Percentiles rank a stretch among this genome's conserved stretches.
Evolutionary conservation across 2,888 invertebrate species (phyloP).

Genomic region (Congeria kusceri): DNA sequence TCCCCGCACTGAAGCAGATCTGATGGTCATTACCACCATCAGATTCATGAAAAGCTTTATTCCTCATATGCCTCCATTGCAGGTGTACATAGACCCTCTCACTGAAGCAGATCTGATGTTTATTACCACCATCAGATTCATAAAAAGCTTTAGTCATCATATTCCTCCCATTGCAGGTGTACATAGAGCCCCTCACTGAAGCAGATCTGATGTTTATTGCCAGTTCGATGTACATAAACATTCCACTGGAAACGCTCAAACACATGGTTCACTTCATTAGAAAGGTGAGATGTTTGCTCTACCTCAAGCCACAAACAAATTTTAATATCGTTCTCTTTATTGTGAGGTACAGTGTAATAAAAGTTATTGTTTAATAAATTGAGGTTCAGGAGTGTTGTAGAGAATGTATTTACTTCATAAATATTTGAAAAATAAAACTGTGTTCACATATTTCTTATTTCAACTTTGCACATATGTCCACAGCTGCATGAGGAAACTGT

Average conservation of each 20-base stretch:
- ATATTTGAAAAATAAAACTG: not conserved
- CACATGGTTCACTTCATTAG: slow-evolving; percentile 93
- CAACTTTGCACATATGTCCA: not conserved
- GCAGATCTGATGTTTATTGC: slow-evolving; percentile 90
- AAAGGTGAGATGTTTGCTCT: slow-evolving; percentile 80
- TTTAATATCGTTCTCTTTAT: no score
- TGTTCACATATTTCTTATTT: not conserved
- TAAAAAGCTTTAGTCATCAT: no score
- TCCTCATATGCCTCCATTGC: no score
- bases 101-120: slow-evolving; percentile 88
- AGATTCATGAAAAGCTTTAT: no score
- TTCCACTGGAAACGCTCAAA: slow-evolving; percentile 88
- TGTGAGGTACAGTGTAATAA: no score
- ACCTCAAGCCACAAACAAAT: no score
- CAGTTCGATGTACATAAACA: slow-evolving; percentile 88
- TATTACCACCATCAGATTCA: slow-evolving; percentile 88
- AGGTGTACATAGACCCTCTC: slow-evolving; percentile 88
- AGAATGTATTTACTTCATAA: no score
- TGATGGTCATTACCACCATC: slow-evolving; percentile 88
- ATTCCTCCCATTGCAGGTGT: slow-evolving; percentile 86
- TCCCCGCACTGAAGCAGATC: slow-evolving; percentile 88
- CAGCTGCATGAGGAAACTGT: slow-evolving; percentile 80
- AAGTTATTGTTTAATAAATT: no score
- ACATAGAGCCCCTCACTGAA: slow-evolving; percentile 88
- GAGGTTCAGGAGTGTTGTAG: no score